Percentiles rank a stretch among this genome's conserved stretches.
These are phyloP conservation scores for Mechanitis messenoides DNA, from an alignment of 2,888 invertebrate species.

Conservation along the genomic window DNA sequence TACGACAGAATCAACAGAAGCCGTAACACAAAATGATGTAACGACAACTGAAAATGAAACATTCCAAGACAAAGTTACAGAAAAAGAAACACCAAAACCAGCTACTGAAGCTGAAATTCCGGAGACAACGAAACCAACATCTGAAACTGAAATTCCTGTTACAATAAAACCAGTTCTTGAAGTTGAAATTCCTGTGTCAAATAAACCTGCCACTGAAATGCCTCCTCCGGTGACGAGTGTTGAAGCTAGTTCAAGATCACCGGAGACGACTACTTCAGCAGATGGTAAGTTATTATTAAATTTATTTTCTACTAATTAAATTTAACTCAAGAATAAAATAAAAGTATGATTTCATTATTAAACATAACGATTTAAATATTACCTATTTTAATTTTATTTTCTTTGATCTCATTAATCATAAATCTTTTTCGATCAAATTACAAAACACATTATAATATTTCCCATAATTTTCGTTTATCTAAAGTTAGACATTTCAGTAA, in stretches of 20 bases:
- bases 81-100: constrained; percentile 43
- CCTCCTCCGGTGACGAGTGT: constrained; percentile 74
- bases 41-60: constrained; percentile 33
- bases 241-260: constrained; percentile 48
- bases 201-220: constrained; percentile 43
- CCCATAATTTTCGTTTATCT: no score
- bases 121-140: constrained; percentile 35
- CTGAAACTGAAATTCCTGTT: no score
- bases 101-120: constrained; percentile 41
- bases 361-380: no score
- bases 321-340: background rate
- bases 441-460: no score
- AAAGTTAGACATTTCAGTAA: no score
- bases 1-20: constrained; percentile 24
- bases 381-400: no score
- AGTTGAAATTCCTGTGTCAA: constrained; percentile 34
- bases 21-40: constrained; percentile 18
- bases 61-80: constrained; percentile 35
- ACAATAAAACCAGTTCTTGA: constrained; percentile 38
- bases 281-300: constrained; percentile 20
- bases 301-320: background rate
- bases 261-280: constrained; percentile 31
- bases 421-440: no score
- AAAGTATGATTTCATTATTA: no score
- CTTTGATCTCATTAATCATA: no score